Evolutionary conservation across 2,113 vertebrate species (phyloP).

Genomic region (Aldabrachelys gigantea): DNA sequence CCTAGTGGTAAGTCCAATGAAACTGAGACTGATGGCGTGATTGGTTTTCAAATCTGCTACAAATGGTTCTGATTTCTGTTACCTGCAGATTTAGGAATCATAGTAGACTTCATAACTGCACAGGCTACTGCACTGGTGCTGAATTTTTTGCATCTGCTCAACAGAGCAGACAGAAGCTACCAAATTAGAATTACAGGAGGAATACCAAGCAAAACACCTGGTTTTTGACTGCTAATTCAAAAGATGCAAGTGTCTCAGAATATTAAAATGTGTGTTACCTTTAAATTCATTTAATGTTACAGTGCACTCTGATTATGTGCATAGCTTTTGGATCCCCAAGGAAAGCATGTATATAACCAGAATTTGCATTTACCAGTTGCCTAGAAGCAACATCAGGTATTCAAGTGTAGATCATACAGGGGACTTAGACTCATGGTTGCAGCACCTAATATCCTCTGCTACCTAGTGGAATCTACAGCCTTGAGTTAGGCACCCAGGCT

Average conservation of each 20-base stretch:
- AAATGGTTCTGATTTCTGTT: neutral
- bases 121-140: neutral
- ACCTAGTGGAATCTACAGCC: neutral
- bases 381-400: neutral
- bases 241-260: neutral
- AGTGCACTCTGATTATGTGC: fast-evolving
- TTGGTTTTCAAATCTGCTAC: constrained; percentile 32
- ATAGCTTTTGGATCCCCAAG: neutral
- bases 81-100: neutral
- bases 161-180: fast-evolving
- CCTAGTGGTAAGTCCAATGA: neutral
- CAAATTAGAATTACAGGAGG: fast-evolving
- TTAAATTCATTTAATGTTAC: neutral
- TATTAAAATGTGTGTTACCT: neutral
- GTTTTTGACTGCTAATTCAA: fast-evolving
- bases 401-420: neutral
- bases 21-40: too few species aligned
- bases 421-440: too few species aligned
- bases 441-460: too few species aligned
- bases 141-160: neutral
- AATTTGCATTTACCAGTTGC: neutral
- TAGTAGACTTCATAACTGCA: fast-evolving
- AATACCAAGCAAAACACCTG: fast-evolving
- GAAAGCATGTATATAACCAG: neutral
- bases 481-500: neutral